A percentile compares a stretch with the other conserved stretches of the same genome.
These are phyloP conservation scores for Blennius ocellaris DNA, from an alignment of 2,113 vertebrate species.

Conservation along the genomic window DNA sequence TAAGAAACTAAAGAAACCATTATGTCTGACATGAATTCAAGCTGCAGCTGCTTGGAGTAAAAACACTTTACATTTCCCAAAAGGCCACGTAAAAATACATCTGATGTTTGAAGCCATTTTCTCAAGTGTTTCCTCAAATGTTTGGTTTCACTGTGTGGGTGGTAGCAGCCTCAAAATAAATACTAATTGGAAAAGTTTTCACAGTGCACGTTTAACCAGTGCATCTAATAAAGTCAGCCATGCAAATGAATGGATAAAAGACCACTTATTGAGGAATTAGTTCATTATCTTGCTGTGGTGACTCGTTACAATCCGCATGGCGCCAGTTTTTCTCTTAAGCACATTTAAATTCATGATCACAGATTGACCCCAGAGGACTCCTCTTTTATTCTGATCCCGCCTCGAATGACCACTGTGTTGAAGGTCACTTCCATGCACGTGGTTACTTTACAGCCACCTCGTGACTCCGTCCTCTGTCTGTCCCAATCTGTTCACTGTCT, in stretches of 20 bases:
- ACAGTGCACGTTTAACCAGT: not conserved
- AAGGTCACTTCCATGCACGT: not conserved
- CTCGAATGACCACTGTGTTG: not conserved
- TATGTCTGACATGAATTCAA: not conserved
- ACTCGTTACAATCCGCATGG: slow-evolving; percentile 38
- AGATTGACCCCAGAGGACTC: slow-evolving; percentile 5
- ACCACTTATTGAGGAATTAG: slow-evolving; percentile 17
- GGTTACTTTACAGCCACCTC: not conserved
- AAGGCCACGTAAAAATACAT: not conserved
- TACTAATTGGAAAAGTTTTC: slow-evolving; percentile 17
- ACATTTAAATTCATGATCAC: slow-evolving; percentile 34
- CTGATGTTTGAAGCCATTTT: slow-evolving; percentile 4
- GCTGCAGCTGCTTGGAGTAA: not conserved
- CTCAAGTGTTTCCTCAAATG: not conserved
- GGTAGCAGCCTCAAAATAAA: not conserved
- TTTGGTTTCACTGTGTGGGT: not conserved
- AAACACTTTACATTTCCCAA: not conserved
- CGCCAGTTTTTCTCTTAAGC: slow-evolving; percentile 23
- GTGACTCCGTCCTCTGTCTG: not conserved
- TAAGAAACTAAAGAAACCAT: not conserved
- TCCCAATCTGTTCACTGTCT: not conserved
- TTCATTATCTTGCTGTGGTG: slow-evolving; percentile 40
- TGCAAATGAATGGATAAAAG: slow-evolving; percentile 32
- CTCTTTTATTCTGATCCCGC: slow-evolving; percentile 12
- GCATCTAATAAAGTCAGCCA: slow-evolving; percentile 23